Evolutionary conservation across 2,797 vertebrate genomes (phyloP), one percentile per base, ranked within the genome.

Genomic region (Hemibagrus guttatus): DNA sequence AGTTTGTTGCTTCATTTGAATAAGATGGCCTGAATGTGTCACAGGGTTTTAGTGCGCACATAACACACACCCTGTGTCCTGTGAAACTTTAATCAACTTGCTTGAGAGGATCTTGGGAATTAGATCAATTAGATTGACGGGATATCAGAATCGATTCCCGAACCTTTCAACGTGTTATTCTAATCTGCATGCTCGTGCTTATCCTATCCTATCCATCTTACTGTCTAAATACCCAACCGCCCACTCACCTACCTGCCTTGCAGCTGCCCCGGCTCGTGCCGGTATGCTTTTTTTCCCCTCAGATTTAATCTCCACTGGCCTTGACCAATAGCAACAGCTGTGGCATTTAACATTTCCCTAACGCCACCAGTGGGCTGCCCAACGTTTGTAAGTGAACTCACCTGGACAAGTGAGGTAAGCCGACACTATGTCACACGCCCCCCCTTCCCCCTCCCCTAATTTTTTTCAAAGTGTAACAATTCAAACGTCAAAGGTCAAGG

Each of bases 1-100:
- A 95, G 96, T 97, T 97, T 97, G 97, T 96, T 94, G 96, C 94
- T 95, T 96, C 95, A 97, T 98, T 97, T 98, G 97, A 99, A 98
- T 98, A 97, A 98, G 97, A 97, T 97, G 97, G 96, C 97, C 97
- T 98, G 97, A 97, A 97, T 98, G 97, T 98, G 97, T 97, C 96
- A 97, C 78, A 71, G 76, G 69, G 56, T 85, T 85, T 87, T 14
- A 68, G 61, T 13, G 23, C n/a, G 17, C 42, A 81, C 39, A 31
- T 21, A 49, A 81, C n/a, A n/a, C 61, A 52, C n/a, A 35, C n/a
- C 6, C 1, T 49, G 23, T 79, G 31, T 63, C 35, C 58, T 59
- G 54, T 3, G n/a, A 54, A 54, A 14, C 28, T 78, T 23, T 21
- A 35, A 78, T 56, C 74, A 12, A 49, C 4, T 8, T 49, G 46